These are phyloP conservation scores for Pipra filicauda DNA, from an alignment of 2,113 vertebrate species.

Conservation along the genomic window DNA sequence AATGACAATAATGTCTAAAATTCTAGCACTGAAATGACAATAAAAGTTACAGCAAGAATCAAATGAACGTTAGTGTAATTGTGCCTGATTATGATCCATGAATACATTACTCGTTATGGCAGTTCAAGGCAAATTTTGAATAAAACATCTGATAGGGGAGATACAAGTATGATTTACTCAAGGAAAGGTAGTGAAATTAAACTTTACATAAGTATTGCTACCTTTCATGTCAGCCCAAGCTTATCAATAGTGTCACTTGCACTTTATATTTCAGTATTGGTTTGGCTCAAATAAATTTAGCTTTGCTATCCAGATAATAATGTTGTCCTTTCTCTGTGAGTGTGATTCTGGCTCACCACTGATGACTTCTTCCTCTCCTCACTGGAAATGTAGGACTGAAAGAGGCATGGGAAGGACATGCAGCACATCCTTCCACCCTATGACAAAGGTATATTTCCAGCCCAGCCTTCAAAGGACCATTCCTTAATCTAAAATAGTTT, in stretches of 20 bases:
- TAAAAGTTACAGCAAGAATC: not conserved
- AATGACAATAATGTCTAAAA: not conserved
- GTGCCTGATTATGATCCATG: not conserved
- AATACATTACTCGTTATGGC: not conserved
- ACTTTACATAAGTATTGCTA: not conserved
- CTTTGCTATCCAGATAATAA: not conserved
- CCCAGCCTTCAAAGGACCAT: not conserved
- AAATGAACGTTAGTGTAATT: not conserved
- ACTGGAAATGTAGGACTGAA: accelerated
- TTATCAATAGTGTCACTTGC: not conserved
- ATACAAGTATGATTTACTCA: not conserved
- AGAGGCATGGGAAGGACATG: not conserved
- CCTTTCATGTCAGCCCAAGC: not conserved
- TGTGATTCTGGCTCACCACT: not conserved
- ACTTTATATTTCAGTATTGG: not conserved
- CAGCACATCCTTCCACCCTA: not conserved
- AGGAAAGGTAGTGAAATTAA: not conserved
- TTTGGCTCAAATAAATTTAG: not conserved
- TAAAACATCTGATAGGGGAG: not conserved
- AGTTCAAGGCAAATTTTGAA: not conserved
- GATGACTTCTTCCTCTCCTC: not conserved
- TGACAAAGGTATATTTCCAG: not conserved
- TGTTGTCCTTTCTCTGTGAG: not conserved
- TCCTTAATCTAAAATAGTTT: not conserved
- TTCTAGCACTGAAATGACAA: not conserved